Percentiles rank a stretch among this genome's conserved stretches.
phyloP scores from a whole-genome alignment of 2,888 invertebrate species.

The Caenorhabditis plicata region DNA sequence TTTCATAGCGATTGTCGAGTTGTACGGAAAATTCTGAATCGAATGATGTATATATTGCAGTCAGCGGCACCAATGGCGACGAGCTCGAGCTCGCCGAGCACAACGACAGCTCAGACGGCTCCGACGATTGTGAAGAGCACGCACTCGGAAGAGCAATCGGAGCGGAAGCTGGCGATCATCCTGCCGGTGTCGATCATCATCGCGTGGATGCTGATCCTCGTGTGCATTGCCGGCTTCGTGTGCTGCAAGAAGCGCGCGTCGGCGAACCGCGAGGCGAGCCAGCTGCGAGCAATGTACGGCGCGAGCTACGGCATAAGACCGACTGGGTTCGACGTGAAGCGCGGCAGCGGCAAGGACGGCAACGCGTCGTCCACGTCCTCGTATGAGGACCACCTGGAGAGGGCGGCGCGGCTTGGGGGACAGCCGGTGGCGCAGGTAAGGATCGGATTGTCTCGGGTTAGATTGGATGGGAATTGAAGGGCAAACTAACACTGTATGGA shows the following conservation, averaged over 20 bases:
- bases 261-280: conserved; percentile 27
- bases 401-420: conserved; percentile 56
- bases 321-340: conserved; percentile 44
- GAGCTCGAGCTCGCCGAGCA: too few species aligned
- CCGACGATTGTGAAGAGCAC: too few species aligned
- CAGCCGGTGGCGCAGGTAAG: conserved; percentile 31
- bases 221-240: conserved; percentile 60
- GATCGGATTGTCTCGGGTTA: neutral
- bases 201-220: conserved; percentile 61
- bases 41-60: too few species aligned
- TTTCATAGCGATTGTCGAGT: too few species aligned
- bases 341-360: too few species aligned
- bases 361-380: too few species aligned
- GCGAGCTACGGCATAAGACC: conserved; percentile 61
- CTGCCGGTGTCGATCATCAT: conserved; percentile 62
- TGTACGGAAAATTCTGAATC: too few species aligned
- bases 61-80: too few species aligned
- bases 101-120: too few species aligned
- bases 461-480: conserved; percentile 31
- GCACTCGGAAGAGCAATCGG: too few species aligned
- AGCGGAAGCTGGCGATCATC: conserved; percentile 51
- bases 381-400: conserved; percentile 65
- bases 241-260: conserved; percentile 52
- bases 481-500: conserved; percentile 62
- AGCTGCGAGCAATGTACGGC: conserved; percentile 58